Percentiles rank a stretch among this genome's conserved stretches.
Evolutionary conservation across 53 echinoderm and acorn worm species (phyloP).

Genomic region (Apostichopus leukothele): DNA sequence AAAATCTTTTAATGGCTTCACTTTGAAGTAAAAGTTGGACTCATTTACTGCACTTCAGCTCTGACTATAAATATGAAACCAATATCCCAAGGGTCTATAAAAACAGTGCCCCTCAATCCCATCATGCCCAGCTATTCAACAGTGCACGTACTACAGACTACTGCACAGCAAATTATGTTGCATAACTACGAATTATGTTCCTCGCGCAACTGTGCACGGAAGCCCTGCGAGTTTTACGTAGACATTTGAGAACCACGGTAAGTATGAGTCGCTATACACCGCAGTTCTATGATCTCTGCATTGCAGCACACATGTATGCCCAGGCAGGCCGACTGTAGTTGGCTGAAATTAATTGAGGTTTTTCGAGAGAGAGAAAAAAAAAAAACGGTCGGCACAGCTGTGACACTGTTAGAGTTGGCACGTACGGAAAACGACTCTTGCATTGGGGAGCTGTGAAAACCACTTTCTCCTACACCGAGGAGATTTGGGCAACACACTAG

Average conservation of each 20-base stretch:
- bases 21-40: not conserved
- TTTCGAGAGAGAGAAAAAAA: slow-evolving; percentile 4
- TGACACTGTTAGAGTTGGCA: slow-evolving; percentile 43
- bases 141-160: not conserved
- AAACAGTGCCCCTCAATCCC: slow-evolving; percentile 29
- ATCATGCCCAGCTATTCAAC: not conserved
- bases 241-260: not conserved
- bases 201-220: not conserved
- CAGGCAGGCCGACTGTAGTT: slow-evolving; percentile 20
- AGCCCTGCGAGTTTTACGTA: not conserved
- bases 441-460: slow-evolving; percentile 37
- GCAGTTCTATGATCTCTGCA: not conserved
- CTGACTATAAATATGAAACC: slow-evolving; percentile 7
- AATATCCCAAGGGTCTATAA: slow-evolving; percentile 27
- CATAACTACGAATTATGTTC: slow-evolving; percentile 46
- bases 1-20: slow-evolving; percentile 7
- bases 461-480: slow-evolving; percentile 34
- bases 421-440: slow-evolving; percentile 38
- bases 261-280: not conserved
- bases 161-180: slow-evolving; percentile 39
- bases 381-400: slow-evolving; percentile 40
- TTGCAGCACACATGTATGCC: not conserved
- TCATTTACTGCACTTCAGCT: slow-evolving; percentile 18
- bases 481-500: slow-evolving; percentile 15
- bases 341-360: slow-evolving; percentile 48